Evolutionary conservation across 1,140 invertebrate species (phyloP).

Genomic region (Hypsibius dujardini): DNA sequence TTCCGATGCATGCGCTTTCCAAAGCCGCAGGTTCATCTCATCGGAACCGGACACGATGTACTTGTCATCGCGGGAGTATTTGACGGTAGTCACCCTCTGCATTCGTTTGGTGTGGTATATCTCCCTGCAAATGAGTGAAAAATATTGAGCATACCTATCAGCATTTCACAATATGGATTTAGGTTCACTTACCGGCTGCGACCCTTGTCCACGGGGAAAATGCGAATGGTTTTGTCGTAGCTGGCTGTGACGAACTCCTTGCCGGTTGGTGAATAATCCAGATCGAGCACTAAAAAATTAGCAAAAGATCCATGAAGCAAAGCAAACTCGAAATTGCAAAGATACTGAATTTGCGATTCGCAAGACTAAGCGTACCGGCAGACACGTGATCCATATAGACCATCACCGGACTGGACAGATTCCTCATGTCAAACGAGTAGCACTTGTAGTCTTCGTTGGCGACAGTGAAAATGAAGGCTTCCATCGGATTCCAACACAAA

Average conservation of each 20-base stretch:
- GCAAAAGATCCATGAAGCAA: constrained; percentile 19
- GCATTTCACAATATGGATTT: too few species aligned
- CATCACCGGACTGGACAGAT: constrained; percentile 57
- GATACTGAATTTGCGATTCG: too few species aligned
- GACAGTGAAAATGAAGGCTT: constrained; percentile 80
- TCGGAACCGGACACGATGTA: constrained; percentile 86
- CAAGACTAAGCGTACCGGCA: constrained; percentile 36
- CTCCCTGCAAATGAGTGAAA: background rate
- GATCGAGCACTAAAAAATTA: constrained; percentile 52
- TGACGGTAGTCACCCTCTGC: constrained; percentile 72
- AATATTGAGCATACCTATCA: too few species aligned
- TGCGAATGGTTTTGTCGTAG: constrained; percentile 85
- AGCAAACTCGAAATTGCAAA: background rate
- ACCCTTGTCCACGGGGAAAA: constrained; percentile 59
- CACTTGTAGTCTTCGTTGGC: constrained; percentile 99
- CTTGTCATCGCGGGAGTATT: constrained; percentile 84
- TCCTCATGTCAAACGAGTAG: constrained; percentile 87
- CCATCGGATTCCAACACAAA: constrained; percentile 94
- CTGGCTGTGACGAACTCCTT: constrained; percentile 87
- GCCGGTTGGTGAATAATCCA: constrained; percentile 92
- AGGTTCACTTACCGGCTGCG: constrained; percentile 34
- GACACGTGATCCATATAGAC: constrained; percentile 82
- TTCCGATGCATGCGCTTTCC: constrained; percentile 91
- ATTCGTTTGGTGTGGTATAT: constrained; percentile 96
- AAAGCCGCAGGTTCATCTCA: constrained; percentile 97